Percentiles rank a stretch among this genome's conserved stretches.
Evolutionary conservation across 2,888 invertebrate genomes (phyloP).

Genomic region (Asteroscopus sphinx): DNA sequence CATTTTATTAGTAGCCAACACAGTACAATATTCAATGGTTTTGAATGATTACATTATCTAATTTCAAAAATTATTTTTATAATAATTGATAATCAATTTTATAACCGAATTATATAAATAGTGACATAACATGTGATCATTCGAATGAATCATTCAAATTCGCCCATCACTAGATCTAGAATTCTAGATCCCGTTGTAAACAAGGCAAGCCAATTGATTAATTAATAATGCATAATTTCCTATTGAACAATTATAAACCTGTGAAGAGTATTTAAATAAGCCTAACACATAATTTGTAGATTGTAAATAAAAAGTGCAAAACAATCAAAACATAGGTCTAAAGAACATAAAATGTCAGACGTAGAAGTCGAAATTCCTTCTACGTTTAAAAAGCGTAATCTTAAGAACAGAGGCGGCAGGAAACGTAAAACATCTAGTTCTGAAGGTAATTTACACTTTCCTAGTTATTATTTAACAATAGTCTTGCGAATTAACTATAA

Average conservation of each 20-base stretch:
- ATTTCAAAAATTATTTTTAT: too few species aligned
- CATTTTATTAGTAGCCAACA: too few species aligned
- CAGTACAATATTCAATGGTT: too few species aligned
- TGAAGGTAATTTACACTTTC: constrained; percentile 71
- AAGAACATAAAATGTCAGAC: constrained; percentile 75
- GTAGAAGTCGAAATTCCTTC: constrained; percentile 74
- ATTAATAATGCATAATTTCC: too few species aligned
- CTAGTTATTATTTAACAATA: background rate
- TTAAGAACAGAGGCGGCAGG: constrained; percentile 90
- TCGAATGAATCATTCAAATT: too few species aligned
- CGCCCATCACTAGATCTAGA: too few species aligned
- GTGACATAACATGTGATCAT: too few species aligned
- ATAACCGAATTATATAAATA: too few species aligned
- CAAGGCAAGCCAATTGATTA: too few species aligned
- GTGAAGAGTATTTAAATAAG: background rate
- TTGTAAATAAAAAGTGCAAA: constrained; percentile 2
- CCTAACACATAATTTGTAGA: background rate
- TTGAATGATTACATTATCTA: too few species aligned
- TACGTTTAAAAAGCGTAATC: constrained; percentile 92
- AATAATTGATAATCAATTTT: too few species aligned
- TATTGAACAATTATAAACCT: background rate
- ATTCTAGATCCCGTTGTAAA: too few species aligned
- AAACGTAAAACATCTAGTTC: constrained; percentile 91
- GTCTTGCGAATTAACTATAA: background rate
- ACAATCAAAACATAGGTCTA: constrained; percentile 9